Conservation (phyloP, 2,888 invertebrate species). For the Lacanobia wlatinum region DNA sequence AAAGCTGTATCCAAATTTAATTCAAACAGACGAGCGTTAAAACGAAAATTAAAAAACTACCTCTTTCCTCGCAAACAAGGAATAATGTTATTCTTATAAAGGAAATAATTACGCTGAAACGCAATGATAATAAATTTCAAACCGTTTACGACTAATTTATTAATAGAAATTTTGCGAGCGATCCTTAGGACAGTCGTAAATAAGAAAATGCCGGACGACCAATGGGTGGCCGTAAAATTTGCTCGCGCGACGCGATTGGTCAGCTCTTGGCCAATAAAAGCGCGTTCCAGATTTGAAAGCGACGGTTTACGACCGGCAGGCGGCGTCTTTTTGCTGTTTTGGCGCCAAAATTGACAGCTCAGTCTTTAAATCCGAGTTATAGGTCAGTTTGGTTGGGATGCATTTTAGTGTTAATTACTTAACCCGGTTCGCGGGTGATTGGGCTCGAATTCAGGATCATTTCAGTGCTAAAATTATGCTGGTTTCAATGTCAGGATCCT, state of each 20-base stretch:
- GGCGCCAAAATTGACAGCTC: slow-evolving; percentile 89
- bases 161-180: slow-evolving; percentile 90
- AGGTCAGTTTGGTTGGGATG: slow-evolving; percentile 62
- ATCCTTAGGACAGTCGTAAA: slow-evolving; percentile 89
- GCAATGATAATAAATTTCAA: slow-evolving; percentile 88
- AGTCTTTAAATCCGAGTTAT: slow-evolving; percentile 70
- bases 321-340: slow-evolving; percentile 88
- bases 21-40: slow-evolving; percentile 30
- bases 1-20: slow-evolving; percentile 45
- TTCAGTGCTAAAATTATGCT: slow-evolving; percentile 27
- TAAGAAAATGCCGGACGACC: slow-evolving; percentile 86
- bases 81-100: slow-evolving; percentile 87
- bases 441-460: slow-evolving; percentile 38
- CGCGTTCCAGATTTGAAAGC: slow-evolving; percentile 87
- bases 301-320: slow-evolving; percentile 88
- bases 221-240: slow-evolving; percentile 86
- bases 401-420: slow-evolving; percentile 68
- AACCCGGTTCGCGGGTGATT: slow-evolving; percentile 53
- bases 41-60: slow-evolving; percentile 54
- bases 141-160: slow-evolving; percentile 89
- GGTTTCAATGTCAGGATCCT: slow-evolving; percentile 38
- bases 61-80: slow-evolving; percentile 64
- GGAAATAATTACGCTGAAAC: slow-evolving; percentile 86
- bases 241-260: slow-evolving; percentile 85
- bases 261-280: slow-evolving; percentile 83